These are phyloP conservation scores for Malthinus flaveolus DNA, from an alignment of 2,888 invertebrate genomes.

Conservation along the genomic window DNA sequence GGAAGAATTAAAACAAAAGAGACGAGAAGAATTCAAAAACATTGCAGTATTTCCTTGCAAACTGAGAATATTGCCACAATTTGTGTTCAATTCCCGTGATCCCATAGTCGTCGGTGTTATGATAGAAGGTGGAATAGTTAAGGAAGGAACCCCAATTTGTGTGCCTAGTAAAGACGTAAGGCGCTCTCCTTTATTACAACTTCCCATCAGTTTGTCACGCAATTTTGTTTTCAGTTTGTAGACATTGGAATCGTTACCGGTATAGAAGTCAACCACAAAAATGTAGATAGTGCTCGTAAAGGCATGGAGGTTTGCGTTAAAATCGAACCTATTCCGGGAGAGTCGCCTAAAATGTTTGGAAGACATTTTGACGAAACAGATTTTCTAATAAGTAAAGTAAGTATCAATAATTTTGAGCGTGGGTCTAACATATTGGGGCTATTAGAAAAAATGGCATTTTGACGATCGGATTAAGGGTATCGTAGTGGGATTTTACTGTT, in stretches of 20 bases:
- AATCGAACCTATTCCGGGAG: conserved; percentile 96
- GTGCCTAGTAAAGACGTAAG: conserved; percentile 93
- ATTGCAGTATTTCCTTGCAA: conserved; percentile 99
- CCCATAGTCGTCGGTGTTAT: conserved; percentile 97
- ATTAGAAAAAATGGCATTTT: too few relatives aligned
- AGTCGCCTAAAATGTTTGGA: conserved; percentile 98
- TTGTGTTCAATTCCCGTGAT: conserved; percentile 97
- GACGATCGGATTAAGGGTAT: too few relatives aligned
- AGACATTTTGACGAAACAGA: conserved; percentile 98
- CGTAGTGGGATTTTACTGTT: too few relatives aligned
- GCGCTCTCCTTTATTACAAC: not conserved
- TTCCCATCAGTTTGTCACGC: not conserved
- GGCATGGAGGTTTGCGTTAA: conserved; percentile 96
- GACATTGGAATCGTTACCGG: conserved; percentile 94
- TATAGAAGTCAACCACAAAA: conserved; percentile 94
- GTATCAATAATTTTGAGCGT: conserved; percentile 34
- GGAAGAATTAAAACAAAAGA: conserved; percentile 87
- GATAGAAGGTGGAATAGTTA: conserved; percentile 93
- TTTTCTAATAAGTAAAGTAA: conserved; percentile 90
- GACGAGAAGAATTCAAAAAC: conserved; percentile 93
- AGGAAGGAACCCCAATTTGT: conserved; percentile 96
- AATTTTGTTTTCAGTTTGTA: conserved; percentile 72
- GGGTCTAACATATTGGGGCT: not conserved
- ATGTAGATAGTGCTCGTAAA: conserved; percentile 90
- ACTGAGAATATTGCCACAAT: conserved; percentile 80